These are phyloP conservation scores for Drosophila neotestacea DNA, from an alignment of 2,888 invertebrate species.

Conservation along the genomic window DNA sequence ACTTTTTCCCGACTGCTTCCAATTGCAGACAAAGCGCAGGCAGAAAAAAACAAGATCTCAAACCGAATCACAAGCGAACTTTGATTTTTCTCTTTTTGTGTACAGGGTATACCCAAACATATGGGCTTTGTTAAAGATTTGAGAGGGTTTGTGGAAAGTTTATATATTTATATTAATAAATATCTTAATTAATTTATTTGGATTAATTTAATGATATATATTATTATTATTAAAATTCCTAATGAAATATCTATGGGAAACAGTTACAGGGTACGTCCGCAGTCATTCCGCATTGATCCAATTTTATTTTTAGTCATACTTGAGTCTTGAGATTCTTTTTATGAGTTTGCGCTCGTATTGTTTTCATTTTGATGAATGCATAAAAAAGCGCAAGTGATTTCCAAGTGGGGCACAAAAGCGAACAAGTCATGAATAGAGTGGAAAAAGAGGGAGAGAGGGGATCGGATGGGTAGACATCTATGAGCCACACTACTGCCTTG, in stretches of 20 bases:
- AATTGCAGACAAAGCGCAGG: conserved; percentile 48
- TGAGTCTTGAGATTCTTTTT: conserved; percentile 36
- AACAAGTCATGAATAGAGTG: conserved; percentile 1
- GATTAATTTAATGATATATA: no score
- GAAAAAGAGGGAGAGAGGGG: not conserved
- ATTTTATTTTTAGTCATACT: conserved; percentile 24
- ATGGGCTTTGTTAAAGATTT: not conserved
- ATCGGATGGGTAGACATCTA: conserved; percentile 16
- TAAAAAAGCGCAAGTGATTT: conserved; percentile 68
- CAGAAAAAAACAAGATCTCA: conserved; percentile 4
- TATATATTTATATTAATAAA: not conserved
- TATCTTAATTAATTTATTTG: no score
- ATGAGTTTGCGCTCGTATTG: conserved; percentile 58
- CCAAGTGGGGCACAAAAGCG: conserved; percentile 31
- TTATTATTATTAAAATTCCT: no score
- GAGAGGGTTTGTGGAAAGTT: not conserved
- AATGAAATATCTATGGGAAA: no score
- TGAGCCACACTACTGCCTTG: conserved; percentile 46
- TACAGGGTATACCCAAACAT: conserved; percentile 13
- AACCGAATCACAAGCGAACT: not conserved
- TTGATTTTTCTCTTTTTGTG: not conserved
- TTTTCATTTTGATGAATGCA: conserved; percentile 62
- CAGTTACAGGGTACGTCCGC: conserved; percentile 20
- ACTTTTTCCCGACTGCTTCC: conserved; percentile 32
- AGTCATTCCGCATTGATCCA: not conserved